Percentiles rank a stretch among this genome's conserved stretches.
phyloP scores from a whole-genome alignment of 2,113 vertebrate genomes.

The Acrocephalus arundinaceus region DNA sequence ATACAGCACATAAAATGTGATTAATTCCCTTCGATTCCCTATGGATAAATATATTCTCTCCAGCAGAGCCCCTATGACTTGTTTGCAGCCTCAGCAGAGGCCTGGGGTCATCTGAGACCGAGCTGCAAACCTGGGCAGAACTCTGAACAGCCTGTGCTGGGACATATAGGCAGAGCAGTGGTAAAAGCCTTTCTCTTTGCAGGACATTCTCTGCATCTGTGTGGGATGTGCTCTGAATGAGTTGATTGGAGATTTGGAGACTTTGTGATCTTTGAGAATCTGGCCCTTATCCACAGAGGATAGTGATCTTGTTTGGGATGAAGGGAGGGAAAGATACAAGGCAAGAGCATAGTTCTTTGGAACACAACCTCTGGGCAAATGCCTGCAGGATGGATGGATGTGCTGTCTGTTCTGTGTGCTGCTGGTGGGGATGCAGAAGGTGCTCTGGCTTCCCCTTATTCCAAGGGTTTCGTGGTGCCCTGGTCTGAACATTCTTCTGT shows the following conservation, averaged over 20 bases:
- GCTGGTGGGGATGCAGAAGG: neutral
- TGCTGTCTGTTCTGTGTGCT: fast-evolving
- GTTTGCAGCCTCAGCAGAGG: conserved; percentile 31
- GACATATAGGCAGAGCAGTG: neutral
- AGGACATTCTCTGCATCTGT: neutral
- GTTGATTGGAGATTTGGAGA: neutral
- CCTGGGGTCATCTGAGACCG: neutral
- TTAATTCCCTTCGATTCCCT: conserved; percentile 34
- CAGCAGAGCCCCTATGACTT: neutral
- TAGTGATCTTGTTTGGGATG: neutral
- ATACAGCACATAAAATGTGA: neutral
- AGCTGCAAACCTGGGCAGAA: neutral
- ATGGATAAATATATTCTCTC: conserved; percentile 13
- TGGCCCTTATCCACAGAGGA: no score
- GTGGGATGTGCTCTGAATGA: neutral
- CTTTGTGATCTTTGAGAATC: neutral
- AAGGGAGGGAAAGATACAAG: neutral
- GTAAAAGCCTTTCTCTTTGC: neutral
- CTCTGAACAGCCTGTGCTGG: neutral
- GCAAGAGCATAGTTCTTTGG: fast-evolving
- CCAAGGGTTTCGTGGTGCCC: fast-evolving
- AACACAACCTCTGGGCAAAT: neutral
- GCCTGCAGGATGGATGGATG: neutral
- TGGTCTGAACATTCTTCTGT: neutral
- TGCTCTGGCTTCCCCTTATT: neutral